Base-by-base conservation (phyloP, 2,888 invertebrate genomes). In the Drosophila mettleri region DNA sequence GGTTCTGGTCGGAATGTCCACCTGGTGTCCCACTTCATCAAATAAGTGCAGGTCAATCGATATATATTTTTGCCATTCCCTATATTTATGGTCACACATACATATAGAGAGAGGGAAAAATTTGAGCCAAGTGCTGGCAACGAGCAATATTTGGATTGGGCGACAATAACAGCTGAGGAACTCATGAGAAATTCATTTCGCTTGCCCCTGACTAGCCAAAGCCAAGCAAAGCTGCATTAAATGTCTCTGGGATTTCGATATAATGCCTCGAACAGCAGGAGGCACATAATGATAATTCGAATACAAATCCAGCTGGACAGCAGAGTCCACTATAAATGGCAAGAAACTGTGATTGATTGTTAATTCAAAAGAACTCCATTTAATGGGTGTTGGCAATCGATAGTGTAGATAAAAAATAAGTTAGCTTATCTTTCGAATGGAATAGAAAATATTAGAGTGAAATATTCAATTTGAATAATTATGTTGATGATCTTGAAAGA, bases 181-280 rank as follows among this genome's bases (percentile, higher is more conserved):
- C 82, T 85, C 83, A 82, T 82, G 86, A 82, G 80, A 82, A 82
- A 82, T 86, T 85, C 82, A 86, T 85, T 82, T 72, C 69, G 66
- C 69, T 77, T 70, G 62, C 77, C 78, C 76, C 73, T 62, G 79
- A 78, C 65, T 78, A 74, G 58, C 41, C 39, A 43, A 69, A 63
- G 52, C 54, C 43, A 34, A 43, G 39, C 41, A 62, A 46, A 61
- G 49, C 53, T 27, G 18, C 49, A 59, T 48, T 62, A 61, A 72
- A 67, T 67, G 67, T 38, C 54, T 27, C 6, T 62, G 68, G 67
- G 58, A 72, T 59, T 67, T 49, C 39, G 41, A 22, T 18, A 14
- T 38, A 33, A 31, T 16, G 16, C 31, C 45, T 29, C 33, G 27
- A 24, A 49, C 66, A 57, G 65, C 58, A 18, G 67, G 45, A 10